Evolutionary conservation across 2,888 invertebrate genomes (phyloP), one percentile per base, ranked within the genome.

Genomic region (Serripes groenlandicus): DNA sequence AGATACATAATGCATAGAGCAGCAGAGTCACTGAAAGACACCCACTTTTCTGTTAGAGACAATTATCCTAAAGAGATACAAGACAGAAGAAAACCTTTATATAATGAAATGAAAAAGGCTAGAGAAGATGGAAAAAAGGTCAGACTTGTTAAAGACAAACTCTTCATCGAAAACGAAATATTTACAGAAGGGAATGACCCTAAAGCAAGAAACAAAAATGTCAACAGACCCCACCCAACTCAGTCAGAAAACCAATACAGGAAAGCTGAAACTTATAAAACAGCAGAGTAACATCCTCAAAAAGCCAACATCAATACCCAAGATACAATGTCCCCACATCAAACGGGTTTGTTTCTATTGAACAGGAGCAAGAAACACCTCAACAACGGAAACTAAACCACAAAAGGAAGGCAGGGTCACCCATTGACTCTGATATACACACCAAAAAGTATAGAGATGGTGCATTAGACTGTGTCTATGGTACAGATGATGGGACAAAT

Each of bases 11-110:
- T 54, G 5, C 18, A 21, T n/a, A 5, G 18, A 23, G 54, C 54
- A 49, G 28, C 52, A 42, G 30, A 42, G 11, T 21, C 30, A 15
- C n/a, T 49, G 21, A 30, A 52, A 7, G 30, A 56, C 28, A 56
- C 28, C 1, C 30, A 15, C 4, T 58, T 34, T 32, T 18, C 56
- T 4, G 34, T 58, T 3, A 7, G 56, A 71, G 34, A 58, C 32
- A 23, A 71, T 18, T 56, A 34, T 28, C 58, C 58, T 54, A 54
- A 34, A 58, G 71, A 71, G 28, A 71, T 58, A 49, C 32, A 58
- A 56, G 52, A 71, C 7, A 71, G 32, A 34, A 71, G 71, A 34
- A 71, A 58, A 34, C 32, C 71, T n/a, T 28, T 71, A n/a, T 71
- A 71, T n/a, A 21, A 26, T 35, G 71, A 71, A 30, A 26, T 71